Evolutionary conservation across 2,888 invertebrate genomes (phyloP).

Genomic region (Polyommatus icarus): DNA sequence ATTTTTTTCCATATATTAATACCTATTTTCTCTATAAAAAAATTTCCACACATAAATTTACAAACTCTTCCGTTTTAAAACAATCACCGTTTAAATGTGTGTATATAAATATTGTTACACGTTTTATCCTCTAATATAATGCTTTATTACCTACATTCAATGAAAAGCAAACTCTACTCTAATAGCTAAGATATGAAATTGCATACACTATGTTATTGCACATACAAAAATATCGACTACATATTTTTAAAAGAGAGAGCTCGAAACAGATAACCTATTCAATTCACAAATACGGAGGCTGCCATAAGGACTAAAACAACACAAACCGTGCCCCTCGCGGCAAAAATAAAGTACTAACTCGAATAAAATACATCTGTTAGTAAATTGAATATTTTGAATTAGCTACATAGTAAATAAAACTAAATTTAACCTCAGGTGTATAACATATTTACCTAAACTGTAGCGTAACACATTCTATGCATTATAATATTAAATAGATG

Average conservation of each 20-base stretch:
- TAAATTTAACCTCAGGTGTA: conserved; percentile 18
- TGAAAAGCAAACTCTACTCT: conserved; percentile 70
- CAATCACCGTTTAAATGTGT: conserved; percentile 35
- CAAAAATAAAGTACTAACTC: conserved; percentile 23
- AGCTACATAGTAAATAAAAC: conserved; percentile 23
- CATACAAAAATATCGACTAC: conserved; percentile 73
- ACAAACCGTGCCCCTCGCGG: conserved; percentile 23
- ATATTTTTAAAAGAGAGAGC: conserved; percentile 49
- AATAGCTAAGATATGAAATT: conserved; percentile 77
- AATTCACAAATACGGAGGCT: conserved; percentile 9
- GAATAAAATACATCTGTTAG: conserved; percentile 21
- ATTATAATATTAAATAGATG: conserved; percentile 16
- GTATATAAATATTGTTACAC: conserved; percentile 29
- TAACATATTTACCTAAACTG: conserved; percentile 17
- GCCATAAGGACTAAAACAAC: conserved; percentile 10
- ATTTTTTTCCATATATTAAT: conserved; percentile 65
- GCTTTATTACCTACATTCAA: conserved; percentile 45
- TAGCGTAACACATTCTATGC: conserved; percentile 16
- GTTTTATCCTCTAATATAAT: conserved; percentile 26
- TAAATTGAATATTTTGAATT: conserved; percentile 23
- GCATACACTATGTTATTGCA: conserved; percentile 72
- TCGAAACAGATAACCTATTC: conserved; percentile 37
- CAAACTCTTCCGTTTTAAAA: conserved; percentile 39
- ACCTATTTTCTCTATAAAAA: conserved; percentile 78
- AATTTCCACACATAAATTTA: conserved; percentile 75